Evolutionary conservation across 2,113 vertebrate species (phyloP), one percentile per base, ranked within the genome.

Genomic region (Heterotilapia buettikoferi): DNA sequence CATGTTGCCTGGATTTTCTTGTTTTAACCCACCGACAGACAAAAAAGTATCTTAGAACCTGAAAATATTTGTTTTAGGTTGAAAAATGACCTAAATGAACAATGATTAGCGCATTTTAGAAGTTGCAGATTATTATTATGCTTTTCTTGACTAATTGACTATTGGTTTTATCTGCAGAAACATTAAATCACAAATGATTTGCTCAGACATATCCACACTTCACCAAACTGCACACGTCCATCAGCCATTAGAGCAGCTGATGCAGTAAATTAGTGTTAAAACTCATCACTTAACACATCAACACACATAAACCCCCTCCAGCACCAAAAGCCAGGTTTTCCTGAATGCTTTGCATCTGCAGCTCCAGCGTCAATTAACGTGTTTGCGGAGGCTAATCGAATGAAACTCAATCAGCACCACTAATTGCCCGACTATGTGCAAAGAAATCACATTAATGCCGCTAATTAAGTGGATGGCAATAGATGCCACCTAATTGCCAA

Each of bases 301-400:
- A 84, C 92, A 93, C 90, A 89, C 80, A 63, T 87, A 84, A 89
- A 92, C 53, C 82, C 90, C 94, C 92, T 92, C 38, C 89, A 91
- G 92, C 93, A 29, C 83, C 84, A 76, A 87, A 89, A 88, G 84
- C 83, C 88, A 88, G 88, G 89, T 94, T 85, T 86, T 96, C 96
- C 96, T 95, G 66, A 81, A 81, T 73, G 83, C 26, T 96, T 94
- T 96, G 97, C 97, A 97, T 98, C 98, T 97, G 97, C 97, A 97
- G 97, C 97, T 96, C 96, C 90, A 95, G 96, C 97, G 96, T 98
- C 98, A 98, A 98, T 99, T 98, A 98, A 97, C 96, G 94, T 98
- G 98, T 99, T 99, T 98, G 97, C 97, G 95, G 97, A 98, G 98
- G 97, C 98, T 99, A 99, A 99, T 99, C 97, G 97, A 97, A 99